Base-by-base conservation (phyloP, 1,140 invertebrate species). In the Tetramorium parvispinum region DNA sequence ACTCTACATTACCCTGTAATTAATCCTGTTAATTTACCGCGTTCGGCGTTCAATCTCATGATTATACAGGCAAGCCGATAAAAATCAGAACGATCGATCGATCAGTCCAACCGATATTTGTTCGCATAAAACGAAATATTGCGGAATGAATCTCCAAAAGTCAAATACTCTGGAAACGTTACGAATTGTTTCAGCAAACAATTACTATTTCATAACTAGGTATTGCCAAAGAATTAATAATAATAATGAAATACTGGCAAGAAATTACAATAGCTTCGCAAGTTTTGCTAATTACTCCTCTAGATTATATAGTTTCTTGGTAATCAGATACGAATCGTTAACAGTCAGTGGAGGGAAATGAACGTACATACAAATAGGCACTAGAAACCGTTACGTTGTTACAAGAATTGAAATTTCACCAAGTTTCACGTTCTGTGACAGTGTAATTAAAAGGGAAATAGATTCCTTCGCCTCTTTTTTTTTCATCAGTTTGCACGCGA, bases 391-490 rank as follows among this genome's bases (percentile, higher is more conserved):
- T 78, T 61, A 27, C 32, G 2, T 53, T 32, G 24, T 66, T 70
- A 13, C 21, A 43, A 3, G n/a, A n/a, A 46, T 10, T 32, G 40
- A 55, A 81, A 55, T 55, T 70, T 21, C 21, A 46, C 18, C 65
- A 16, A 40, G 63, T 46, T 40, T 81, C 43, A 5, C 21, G 37
- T 55, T 68, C n/a, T 51, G 2, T 57, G 63, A 27, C 65, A 27
- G 49, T 32, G 49, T 21, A 81, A 81, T 81, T 70, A 70, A 70
- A 55, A 53, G 65, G 37, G 37, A 81, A 81, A 70, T 55, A 55
- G 21, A 79, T 66, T 53, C 11, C 1, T 32, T 18, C n/a, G 32
- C 0, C 21, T 8, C 16, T 53, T 81, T 70, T 32, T 32, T 32
- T 77, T 81, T 55, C 27, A 68, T 81, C 77, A 55, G 32, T 57